Conservation (phyloP, 2,797 vertebrate genomes). For the Rousettus madagascariensis region DNA sequence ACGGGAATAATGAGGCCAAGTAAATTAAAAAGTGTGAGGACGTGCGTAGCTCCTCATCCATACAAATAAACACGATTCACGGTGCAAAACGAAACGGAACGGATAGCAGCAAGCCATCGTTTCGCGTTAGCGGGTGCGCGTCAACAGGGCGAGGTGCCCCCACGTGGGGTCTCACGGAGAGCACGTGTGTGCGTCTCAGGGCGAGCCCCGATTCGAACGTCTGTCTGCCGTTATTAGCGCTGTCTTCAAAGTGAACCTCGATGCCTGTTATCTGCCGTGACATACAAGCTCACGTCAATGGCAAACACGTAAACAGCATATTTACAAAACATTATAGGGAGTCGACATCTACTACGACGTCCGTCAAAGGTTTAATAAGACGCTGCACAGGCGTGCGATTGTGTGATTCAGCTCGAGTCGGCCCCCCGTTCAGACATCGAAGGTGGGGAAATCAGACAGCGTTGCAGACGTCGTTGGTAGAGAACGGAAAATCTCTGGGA, state of each 20-base stretch:
- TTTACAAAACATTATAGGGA: too few relatives aligned
- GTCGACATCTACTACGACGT: neutral
- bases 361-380: neutral
- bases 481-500: neutral
- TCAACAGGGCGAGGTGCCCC: rapidly evolving
- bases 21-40: neutral
- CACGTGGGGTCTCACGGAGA: rapidly evolving
- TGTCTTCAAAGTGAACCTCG: too few relatives aligned
- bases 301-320: neutral
- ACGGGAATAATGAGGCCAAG: neutral
- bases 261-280: too few relatives aligned
- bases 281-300: neutral
- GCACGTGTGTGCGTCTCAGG: neutral
- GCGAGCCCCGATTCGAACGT: too few relatives aligned
- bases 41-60: neutral
- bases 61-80: neutral
- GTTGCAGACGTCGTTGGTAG: rapidly evolving
- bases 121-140: rapidly evolving
- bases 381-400: neutral
- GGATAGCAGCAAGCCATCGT: rapidly evolving
- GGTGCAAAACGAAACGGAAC: neutral
- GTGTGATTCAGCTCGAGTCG: neutral
- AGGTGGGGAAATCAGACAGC: neutral
- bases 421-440: rapidly evolving
- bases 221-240: rapidly evolving